Base-by-base conservation (phyloP, 2,113 vertebrate species). In the Setophaga kirtlandii region DNA sequence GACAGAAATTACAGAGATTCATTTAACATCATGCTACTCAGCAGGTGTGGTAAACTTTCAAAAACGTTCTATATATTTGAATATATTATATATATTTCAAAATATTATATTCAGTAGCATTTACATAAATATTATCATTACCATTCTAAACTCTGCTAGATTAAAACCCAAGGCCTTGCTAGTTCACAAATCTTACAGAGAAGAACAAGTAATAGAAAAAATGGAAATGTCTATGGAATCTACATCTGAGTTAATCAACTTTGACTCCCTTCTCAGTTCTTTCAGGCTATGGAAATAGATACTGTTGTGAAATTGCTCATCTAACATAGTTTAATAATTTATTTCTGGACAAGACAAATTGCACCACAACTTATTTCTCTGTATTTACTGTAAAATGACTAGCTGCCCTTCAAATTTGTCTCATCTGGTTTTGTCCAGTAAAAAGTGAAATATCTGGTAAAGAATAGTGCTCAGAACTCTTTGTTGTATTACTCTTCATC, bases 81-180 rank as follows among this genome's bases (percentile, higher is more conserved):
- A 39, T 39, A 39, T 39, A 39, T 39, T 39, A 39, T 39, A 39
- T 39, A 39, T 39, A 39, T 39, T 39, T 39, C 37, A 39, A 39
- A 39, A 44, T 37, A 20, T 65, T 58, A 60, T 49, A 70, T 68
- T 87, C 56, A 49, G 27, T 20, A 82, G 4, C 9, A 79, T 92
- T 95, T 89, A 68, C 44, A 91, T 91, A 84, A 91, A 81, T 76
- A 68, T 63, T 76, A 69, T 62, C 52, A 50, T 63, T 90, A 42
- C 10, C 11, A 25, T 73, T 71, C 44, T 75, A 56, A 76, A 71
- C 3, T 70, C 47, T 56, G 16, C 8, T 52, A 68, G 65, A 87
- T 68, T 93, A 70, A 92, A 93, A 87, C 8, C 8, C 11, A 63
- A 63, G 15, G 6, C 70, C 24, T 71, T 94, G 12, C 4, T 67